Base-by-base conservation (phyloP, 1,140 invertebrate species). In the Bombus consobrinus region DNA sequence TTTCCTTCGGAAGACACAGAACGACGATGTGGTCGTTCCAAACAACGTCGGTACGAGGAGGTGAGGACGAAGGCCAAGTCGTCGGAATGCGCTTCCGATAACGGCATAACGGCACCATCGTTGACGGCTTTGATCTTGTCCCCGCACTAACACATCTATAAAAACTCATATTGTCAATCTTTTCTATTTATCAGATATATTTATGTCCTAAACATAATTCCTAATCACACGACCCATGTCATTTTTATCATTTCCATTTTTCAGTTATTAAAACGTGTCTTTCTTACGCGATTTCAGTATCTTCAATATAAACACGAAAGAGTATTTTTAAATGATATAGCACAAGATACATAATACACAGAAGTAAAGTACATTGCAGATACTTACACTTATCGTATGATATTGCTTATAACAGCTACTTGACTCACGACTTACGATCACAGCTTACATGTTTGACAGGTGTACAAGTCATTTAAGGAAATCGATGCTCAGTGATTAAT, bases 1-100 rank as follows among this genome's bases (percentile, higher is more conserved):
- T 75, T 93, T 93, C 88, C 68, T 87, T 34, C 87, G 82, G 81
- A 91, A 91, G 76, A 72, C 78, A 72, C 90, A 89, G 59, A 83
- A 81, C 47, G 87, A 87, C 71, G 80, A 84, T 69, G 66, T 59
- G 43, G 62, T 25, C 43, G 76, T 66, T 78, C 75, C 71, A 69
- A 88, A 73, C 73, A 88, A 78, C 72, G 74, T 86, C 77, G 83
- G 77, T 69, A 83, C 84, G 15, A 89, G 53, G 82, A 91, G 89
- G 89, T 91, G 85, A 89, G 89, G 79, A 77, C 57, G 78, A 73
- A 81, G 72, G 84, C 41, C 37, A 53, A 78, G 18, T 62, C 71
- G 39, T 71, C 47, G 85, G 81, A 85, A 83, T 69, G 74, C 62
- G 81, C 32, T 81, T 59, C n/a, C 78, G 88, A 85, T 85, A 81